Evolutionary conservation across 2,888 invertebrate species (phyloP).

Genomic region (Drosophila lacicola): DNA sequence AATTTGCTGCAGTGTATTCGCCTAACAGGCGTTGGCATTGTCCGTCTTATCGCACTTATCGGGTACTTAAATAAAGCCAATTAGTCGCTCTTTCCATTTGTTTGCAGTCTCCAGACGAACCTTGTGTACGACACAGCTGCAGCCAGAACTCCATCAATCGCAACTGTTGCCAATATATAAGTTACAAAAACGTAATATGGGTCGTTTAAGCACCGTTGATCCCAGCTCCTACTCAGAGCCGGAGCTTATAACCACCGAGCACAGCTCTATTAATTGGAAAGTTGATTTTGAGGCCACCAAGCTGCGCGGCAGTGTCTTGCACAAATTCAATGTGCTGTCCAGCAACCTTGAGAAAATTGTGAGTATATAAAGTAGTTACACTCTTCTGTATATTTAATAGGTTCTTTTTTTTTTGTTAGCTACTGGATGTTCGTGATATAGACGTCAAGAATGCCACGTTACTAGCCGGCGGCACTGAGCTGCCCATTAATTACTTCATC

Average conservation of each 20-base stretch:
- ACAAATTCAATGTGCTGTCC: constrained; percentile 87
- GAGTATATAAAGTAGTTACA: constrained; percentile 75
- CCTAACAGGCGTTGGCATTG: not conserved
- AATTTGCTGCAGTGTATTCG: not conserved
- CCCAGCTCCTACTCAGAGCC: constrained; percentile 94
- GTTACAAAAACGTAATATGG: constrained; percentile 75
- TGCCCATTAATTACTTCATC: constrained; percentile 87
- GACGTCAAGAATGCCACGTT: constrained; percentile 88
- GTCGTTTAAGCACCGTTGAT: constrained; percentile 89
- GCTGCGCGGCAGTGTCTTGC: constrained; percentile 88
- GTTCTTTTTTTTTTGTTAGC: constrained; percentile 85
- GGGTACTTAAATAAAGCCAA: constrained; percentile 2
- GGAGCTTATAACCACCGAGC: constrained; percentile 89
- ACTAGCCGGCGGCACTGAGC: constrained; percentile 75
- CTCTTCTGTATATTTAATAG: not conserved
- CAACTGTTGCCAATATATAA: constrained; percentile 56
- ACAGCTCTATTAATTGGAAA: constrained; percentile 88
- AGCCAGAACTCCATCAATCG: constrained; percentile 22
- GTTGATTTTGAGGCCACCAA: constrained; percentile 90
- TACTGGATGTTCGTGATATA: constrained; percentile 91
- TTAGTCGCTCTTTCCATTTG: not conserved
- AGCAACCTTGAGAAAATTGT: constrained; percentile 87
- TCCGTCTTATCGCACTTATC: constrained; percentile 37
- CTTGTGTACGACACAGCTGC: constrained; percentile 54
- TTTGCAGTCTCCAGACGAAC: constrained; percentile 68